These are phyloP conservation scores for Ginglymostoma cirratum DNA, from an alignment of 2,113 vertebrate species.

Conservation along the genomic window DNA sequence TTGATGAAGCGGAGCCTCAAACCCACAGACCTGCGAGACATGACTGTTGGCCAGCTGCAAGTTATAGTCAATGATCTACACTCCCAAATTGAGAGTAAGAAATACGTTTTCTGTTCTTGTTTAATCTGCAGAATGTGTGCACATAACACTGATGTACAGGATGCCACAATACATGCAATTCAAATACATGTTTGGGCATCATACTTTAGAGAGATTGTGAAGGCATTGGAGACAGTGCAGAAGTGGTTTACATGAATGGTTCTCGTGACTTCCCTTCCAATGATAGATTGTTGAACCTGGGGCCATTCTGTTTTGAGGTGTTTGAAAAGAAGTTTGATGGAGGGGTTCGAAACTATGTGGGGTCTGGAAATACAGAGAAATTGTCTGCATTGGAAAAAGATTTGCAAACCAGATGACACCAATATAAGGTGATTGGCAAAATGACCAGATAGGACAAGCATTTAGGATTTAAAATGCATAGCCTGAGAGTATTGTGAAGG, in stretches of 20 bases:
- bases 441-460: no score
- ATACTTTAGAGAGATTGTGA: background rate
- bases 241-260: background rate
- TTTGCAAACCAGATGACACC: no score
- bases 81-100: slow-evolving; percentile 97
- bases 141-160: background rate
- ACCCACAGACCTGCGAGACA: slow-evolving; percentile 85
- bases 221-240: background rate
- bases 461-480: no score
- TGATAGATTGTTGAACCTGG: background rate
- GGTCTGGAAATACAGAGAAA: no score
- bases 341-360: no score
- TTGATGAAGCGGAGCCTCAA: slow-evolving; percentile 97
- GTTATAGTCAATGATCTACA: slow-evolving; percentile 98
- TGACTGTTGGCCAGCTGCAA: slow-evolving; percentile 93
- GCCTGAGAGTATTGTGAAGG: no score
- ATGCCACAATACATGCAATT: background rate
- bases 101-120: background rate
- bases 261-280: background rate
- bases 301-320: background rate
- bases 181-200: background rate
- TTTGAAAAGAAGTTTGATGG: no score
- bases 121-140: background rate
- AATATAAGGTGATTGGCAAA: no score
- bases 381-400: no score